Percentiles rank a stretch among this genome's conserved stretches.
phyloP scores from a whole-genome alignment of 2,797 vertebrate genomes.

The Halcyon badia region DNA sequence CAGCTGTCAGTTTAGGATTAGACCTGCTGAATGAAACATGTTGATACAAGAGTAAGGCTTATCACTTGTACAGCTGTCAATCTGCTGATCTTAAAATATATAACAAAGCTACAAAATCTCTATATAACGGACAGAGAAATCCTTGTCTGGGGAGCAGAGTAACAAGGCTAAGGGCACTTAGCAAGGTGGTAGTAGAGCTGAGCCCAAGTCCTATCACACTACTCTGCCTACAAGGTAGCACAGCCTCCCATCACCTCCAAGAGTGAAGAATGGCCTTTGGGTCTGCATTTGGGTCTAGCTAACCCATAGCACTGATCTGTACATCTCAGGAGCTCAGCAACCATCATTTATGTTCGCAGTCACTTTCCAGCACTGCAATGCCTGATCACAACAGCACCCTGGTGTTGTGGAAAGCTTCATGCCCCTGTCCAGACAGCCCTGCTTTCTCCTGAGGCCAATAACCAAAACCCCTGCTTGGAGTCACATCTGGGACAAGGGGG shows the following conservation, averaged over 20 bases:
- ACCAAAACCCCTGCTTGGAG: not conserved
- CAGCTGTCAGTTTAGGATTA: not conserved
- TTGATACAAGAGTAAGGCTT: not conserved
- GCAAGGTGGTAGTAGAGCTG: not conserved
- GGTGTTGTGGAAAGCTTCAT: not conserved
- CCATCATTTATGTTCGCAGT: fast-evolving
- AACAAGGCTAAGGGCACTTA: not conserved
- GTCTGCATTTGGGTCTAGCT: not conserved
- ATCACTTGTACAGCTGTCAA: not conserved
- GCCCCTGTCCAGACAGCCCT: not conserved
- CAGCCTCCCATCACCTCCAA: not conserved
- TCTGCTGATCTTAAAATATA: not conserved
- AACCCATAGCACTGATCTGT: fast-evolving
- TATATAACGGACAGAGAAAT: not conserved
- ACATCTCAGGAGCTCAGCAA: not conserved
- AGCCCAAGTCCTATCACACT: not conserved
- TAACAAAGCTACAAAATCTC: not conserved
- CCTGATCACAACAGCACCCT: not conserved
- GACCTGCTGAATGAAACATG: not conserved
- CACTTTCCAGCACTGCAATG: not conserved
- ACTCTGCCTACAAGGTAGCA: not conserved
- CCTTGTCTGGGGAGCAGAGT: not conserved
- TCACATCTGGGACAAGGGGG: not conserved
- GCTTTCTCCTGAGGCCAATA: not conserved
- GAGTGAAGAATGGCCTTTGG: fast-evolving